A percentile compares a stretch with the other conserved stretches of the same genome.
Evolutionary conservation across 2,113 vertebrate species (phyloP).

Genomic region (Rhizomys pruinosus): DNA sequence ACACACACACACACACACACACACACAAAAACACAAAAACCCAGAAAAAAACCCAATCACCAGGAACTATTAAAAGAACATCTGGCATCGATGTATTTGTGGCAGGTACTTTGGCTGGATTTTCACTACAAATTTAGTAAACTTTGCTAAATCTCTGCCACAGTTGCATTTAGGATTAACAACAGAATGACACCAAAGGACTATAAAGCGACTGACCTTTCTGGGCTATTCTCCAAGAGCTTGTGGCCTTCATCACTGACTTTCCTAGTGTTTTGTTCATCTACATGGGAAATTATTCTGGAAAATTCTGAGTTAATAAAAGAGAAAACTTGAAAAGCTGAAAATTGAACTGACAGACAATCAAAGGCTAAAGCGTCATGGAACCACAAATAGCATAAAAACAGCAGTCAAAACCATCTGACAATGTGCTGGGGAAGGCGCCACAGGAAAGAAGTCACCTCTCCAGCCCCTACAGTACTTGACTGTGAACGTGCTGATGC

Average conservation of each 20-base stretch:
- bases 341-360: constrained; percentile 52
- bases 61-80: neutral
- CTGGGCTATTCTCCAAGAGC: neutral
- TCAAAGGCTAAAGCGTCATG: constrained; percentile 31
- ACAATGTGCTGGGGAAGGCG: neutral
- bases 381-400: neutral
- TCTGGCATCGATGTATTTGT: neutral
- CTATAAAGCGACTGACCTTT: neutral
- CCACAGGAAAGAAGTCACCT: constrained; percentile 2
- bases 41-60: no score
- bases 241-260: neutral
- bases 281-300: constrained; percentile 14
- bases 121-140: constrained; percentile 34
- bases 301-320: constrained; percentile 22
- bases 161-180: neutral
- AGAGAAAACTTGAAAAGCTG: neutral
- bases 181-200: neutral
- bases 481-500: neutral
- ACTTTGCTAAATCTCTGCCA: neutral
- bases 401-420: constrained; percentile 51
- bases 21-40: no score
- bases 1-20: no score
- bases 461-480: neutral
- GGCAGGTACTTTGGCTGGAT: constrained; percentile 6
- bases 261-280: neutral